Percentiles rank a stretch among this genome's conserved stretches.
Evolutionary conservation across 2,797 vertebrate genomes (phyloP).

Genomic region (Melanotaenia pygmaea): DNA sequence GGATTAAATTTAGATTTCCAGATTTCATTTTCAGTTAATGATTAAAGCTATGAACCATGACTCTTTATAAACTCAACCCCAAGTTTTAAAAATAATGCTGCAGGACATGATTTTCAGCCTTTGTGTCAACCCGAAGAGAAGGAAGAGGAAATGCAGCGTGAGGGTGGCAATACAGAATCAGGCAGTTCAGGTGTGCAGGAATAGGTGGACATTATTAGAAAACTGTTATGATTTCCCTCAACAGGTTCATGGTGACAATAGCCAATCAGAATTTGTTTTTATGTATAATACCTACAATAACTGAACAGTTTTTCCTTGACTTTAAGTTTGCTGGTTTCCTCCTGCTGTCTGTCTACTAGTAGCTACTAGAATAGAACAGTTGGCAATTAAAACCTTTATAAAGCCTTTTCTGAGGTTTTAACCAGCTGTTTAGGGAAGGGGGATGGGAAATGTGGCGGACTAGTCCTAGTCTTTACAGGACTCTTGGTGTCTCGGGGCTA

Average conservation of each 20-base stretch:
- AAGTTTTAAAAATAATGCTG: too few species aligned
- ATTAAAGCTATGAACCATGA: too few species aligned
- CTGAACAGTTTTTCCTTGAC: neutral
- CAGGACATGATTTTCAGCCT: neutral
- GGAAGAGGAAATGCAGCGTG: neutral
- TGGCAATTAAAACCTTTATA: conserved; percentile 45
- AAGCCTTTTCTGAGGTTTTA: conserved; percentile 45
- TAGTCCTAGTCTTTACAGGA: conserved; percentile 57
- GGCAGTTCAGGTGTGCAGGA: neutral
- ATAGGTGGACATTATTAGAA: neutral
- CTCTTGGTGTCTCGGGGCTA: conserved; percentile 49
- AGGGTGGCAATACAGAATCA: neutral
- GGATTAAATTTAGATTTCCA: too few species aligned
- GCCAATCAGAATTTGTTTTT: neutral
- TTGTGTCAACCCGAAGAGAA: neutral
- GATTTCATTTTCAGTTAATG: too few species aligned
- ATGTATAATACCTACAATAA: neutral
- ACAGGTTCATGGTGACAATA: neutral
- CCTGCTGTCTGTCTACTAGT: neutral
- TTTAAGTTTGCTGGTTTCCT: neutral
- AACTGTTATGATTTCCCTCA: neutral
- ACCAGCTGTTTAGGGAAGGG: conserved; percentile 50
- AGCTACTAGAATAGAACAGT: conserved; percentile 28
- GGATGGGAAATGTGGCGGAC: conserved; percentile 36
- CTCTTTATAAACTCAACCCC: too few species aligned